These are phyloP conservation scores for Hypanus sabinus DNA, from an alignment of 2,113 vertebrate genomes.

Conservation along the genomic window DNA sequence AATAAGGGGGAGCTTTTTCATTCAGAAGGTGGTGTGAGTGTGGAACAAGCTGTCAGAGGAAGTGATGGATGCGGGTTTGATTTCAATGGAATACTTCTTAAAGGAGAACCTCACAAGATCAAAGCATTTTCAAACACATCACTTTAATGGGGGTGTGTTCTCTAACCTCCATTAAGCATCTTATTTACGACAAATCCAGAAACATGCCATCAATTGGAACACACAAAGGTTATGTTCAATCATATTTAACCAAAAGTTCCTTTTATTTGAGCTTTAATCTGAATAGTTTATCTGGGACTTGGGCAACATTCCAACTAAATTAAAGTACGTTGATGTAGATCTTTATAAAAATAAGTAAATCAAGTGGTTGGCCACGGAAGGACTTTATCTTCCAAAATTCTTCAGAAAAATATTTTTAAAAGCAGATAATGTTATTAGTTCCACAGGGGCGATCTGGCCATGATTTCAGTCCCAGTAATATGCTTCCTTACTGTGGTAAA, in stretches of 20 bases:
- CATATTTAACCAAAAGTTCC: not conserved
- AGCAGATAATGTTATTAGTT: not conserved
- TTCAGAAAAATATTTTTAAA: not conserved
- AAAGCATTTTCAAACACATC: not conserved
- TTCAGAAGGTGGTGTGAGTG: too few relatives aligned
- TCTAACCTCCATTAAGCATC: not conserved
- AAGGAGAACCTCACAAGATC: not conserved
- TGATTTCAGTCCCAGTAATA: not conserved
- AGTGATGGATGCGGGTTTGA: too few relatives aligned
- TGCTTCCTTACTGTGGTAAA: not conserved
- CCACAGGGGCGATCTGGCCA: not conserved
- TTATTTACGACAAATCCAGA: not conserved
- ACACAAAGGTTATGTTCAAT: not conserved
- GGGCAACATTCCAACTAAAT: not conserved
- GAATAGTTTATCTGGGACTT: not conserved
- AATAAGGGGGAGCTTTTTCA: too few relatives aligned
- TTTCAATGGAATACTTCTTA: not conserved
- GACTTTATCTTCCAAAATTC: not conserved
- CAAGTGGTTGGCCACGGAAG: not conserved
- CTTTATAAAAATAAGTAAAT: slow-evolving; percentile 8
- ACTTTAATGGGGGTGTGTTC: not conserved
- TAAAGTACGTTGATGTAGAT: not conserved
- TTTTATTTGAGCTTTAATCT: not conserved
- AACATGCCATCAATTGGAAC: too few relatives aligned
- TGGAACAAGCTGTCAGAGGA: too few relatives aligned